Base-by-base conservation (phyloP, 2,113 vertebrate species). In the Bubo scandiacus region DNA sequence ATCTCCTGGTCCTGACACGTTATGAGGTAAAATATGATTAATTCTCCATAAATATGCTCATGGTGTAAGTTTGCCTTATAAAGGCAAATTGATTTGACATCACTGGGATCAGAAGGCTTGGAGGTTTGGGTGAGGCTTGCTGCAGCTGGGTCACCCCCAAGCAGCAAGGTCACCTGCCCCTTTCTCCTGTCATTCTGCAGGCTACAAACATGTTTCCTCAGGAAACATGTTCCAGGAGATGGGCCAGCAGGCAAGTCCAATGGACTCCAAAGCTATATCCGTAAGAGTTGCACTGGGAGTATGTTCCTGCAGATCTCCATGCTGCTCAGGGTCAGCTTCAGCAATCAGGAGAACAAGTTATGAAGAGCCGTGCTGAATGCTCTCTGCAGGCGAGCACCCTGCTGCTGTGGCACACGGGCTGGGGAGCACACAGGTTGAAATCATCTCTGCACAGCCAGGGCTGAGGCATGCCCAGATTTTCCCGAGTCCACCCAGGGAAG, bases 281-380 rank as follows among this genome's bases (percentile, higher is more conserved):
- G 0, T 72, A 59, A 73, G 63, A 38, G 21, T 25, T 61, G 30
- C 30, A 47, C 59, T 74, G 49, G 14, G 32, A 81, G 16, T 30
- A 15, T 16, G n/a, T 73, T 74, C 61, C 36, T 68, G 67, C 47
- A 38, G 20, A 52, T 77, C 13, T n/a, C 20, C 11, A 2, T 12
- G 32, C 34, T 66, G 55, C n/a, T 36, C 26, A 43, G 45, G 54
- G 29, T 32, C n/a, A 30, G 55, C 42, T 36, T 57, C 42, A 51
- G 42, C 18, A 55, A 61, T 7, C 32, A 59, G 58, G n/a, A 73
- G 19, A 59, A 58, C 7, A 25, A 22, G 22, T 9, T 11, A n/a
- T 0, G 4, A 57, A 49, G 43, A n/a, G 38, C 21, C 1, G 0
- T 36, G 49, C 49, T 36, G 51, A 73, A 36, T 0, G 0, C 11